Evolutionary conservation across 2,888 invertebrate species (phyloP).

Genomic region (Megamerina dolium): DNA sequence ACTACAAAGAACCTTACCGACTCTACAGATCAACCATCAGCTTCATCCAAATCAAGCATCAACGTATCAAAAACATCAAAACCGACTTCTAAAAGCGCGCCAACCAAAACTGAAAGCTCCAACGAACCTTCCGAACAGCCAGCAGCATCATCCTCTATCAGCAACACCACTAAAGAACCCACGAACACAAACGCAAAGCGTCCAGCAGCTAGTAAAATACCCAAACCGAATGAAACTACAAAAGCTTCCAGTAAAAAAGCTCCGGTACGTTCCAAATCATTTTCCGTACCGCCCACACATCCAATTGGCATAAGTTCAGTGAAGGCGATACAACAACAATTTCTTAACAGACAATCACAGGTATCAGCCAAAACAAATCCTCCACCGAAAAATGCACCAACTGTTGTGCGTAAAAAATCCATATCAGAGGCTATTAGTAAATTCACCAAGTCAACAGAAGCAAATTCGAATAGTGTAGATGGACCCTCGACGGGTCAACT

Average conservation of each 20-base stretch:
- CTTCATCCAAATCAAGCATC: no score
- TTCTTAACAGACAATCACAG: constrained; percentile 34
- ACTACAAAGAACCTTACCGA: no score
- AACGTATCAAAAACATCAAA: no score
- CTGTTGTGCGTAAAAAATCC: constrained; percentile 33
- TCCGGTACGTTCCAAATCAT: constrained; percentile 44
- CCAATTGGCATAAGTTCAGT: constrained; percentile 45
- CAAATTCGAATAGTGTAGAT: constrained; percentile 12
- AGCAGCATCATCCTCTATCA: neutral
- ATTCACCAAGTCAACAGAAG: constrained; percentile 27
- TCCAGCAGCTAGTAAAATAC: constrained; percentile 26
- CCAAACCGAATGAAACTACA: constrained; percentile 31
- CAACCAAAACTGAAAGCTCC: no score
- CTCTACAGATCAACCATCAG: no score
- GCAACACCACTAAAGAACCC: neutral
- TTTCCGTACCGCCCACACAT: constrained; percentile 38
- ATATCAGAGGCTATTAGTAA: constrained; percentile 43
- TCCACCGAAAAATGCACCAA: constrained; percentile 30
- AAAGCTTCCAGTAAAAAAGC: constrained; percentile 27
- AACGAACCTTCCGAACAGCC: no score
- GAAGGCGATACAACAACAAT: constrained; percentile 43
- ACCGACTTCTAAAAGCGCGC: no score
- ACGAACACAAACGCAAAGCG: no score
- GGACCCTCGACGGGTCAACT: constrained; percentile 25
- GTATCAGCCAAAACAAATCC: constrained; percentile 11